Evolutionary conservation across 2,888 invertebrate genomes (phyloP).

Genomic region (Scaptomyza caliginosa): DNA sequence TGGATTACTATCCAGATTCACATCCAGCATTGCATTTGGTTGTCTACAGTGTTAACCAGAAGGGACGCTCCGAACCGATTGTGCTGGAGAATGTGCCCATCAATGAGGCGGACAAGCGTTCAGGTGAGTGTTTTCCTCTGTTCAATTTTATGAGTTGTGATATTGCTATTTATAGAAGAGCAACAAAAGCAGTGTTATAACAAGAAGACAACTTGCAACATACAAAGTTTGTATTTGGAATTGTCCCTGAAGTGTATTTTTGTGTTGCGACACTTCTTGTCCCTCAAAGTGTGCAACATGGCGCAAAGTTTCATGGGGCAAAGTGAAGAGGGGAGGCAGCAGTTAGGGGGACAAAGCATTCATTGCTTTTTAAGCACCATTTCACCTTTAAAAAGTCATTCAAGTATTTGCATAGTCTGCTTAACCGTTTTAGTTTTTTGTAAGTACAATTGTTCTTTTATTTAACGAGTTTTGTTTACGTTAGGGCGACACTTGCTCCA

Average conservation of each 20-base stretch:
- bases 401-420: conserved; percentile 82
- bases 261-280: conserved; percentile 28
- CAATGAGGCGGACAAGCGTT: conserved; percentile 93
- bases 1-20: conserved; percentile 83
- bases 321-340: not conserved
- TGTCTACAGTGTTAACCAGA: conserved; percentile 93
- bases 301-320: conserved; percentile 35
- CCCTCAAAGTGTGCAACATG: conserved; percentile 52
- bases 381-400: conserved; percentile 83
- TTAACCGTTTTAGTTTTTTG: conserved; percentile 77
- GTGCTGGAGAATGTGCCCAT: conserved; percentile 93
- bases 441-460: conserved; percentile 79
- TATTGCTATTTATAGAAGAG: conserved; percentile 4
- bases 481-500: conserved; percentile 55
- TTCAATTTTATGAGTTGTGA: conserved; percentile 33
- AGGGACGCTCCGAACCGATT: conserved; percentile 92
- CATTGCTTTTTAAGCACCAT: conserved; percentile 81
- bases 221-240: conserved; percentile 57
- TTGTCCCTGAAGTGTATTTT: conserved; percentile 53
- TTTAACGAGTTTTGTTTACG: conserved; percentile 79
- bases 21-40: conserved; percentile 89
- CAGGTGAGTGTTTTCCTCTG: conserved; percentile 86
- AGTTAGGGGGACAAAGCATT: conserved; percentile 53
- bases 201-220: conserved; percentile 29
- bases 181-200: conserved; percentile 3